Conservation (phyloP, 2,888 invertebrate genomes). For the Lasioglossum vierecki region DNA sequence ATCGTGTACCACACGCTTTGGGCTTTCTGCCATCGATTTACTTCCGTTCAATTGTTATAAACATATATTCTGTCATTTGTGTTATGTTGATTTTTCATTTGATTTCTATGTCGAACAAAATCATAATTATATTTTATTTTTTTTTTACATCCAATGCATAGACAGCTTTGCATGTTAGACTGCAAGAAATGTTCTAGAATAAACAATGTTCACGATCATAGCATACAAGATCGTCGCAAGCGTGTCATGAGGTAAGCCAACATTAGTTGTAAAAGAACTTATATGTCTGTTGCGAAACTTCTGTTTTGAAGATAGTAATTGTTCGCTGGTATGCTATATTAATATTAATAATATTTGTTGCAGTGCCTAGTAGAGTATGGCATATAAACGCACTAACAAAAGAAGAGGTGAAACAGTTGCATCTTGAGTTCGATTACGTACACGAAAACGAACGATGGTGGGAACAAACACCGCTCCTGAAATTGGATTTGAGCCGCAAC, state of each 20-base stretch:
- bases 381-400: conserved; percentile 89
- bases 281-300: background rate
- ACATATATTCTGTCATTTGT: background rate
- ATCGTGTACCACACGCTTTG: conserved; percentile 24
- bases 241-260: conserved; percentile 56
- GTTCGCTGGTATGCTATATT: background rate
- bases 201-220: conserved; percentile 26
- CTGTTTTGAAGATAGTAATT: background rate
- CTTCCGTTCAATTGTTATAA: background rate
- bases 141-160: conserved; percentile 35
- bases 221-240: conserved; percentile 25
- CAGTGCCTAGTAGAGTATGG: conserved; percentile 91
- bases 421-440: conserved; percentile 86
- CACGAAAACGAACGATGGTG: conserved; percentile 91
- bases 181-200: conserved; percentile 47
- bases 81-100: background rate
- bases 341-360: conserved; percentile 38
- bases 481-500: conserved; percentile 92
- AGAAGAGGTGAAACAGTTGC: conserved; percentile 85
- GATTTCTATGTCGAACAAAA: background rate
- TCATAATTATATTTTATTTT: background rate
- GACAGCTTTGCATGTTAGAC: conserved; percentile 62
- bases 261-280: background rate
- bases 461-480: conserved; percentile 91
- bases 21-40: conserved; percentile 23